Base-by-base conservation (phyloP, 1,140 invertebrate species). In the Ips nitidus region DNA sequence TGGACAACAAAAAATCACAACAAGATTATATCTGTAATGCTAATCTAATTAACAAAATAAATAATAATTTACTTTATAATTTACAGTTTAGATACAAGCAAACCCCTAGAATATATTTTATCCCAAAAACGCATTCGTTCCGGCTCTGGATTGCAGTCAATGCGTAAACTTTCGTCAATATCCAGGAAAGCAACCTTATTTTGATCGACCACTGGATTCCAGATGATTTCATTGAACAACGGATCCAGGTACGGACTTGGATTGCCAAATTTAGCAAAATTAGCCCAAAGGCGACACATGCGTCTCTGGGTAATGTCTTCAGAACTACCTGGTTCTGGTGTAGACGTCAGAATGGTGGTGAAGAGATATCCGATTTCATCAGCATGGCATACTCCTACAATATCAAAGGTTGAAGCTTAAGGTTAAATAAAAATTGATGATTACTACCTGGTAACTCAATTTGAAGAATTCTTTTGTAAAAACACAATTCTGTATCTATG, bases 311-410 rank as follows among this genome's bases (percentile, higher is more conserved):
- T 58, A 36, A 74, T 57, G 39, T 77, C 76, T 70, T 80, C 78
- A 41, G 81, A 45, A 43, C 77, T 78, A 37, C 79, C 71, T 2
- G 69, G 55, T 41, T 8, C 37, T 8, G 69, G 69, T 8, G 8
- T 58, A 58, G 65, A 55, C 2, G 69, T 70, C n/a, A 70, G 43
- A 5, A 70, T 36, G 1, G 69, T 70, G 3, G 82, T 81, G 72
- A 88, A 90, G 2, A 89, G 71, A 76, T 89, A 89, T 66, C 84
- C 85, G 1, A 89, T 52, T 72, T 90, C 88, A 70, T 90, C 88
- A 0, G 82, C 85, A 73, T 90, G 88, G 73, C 83, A 84, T 82
- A 3, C 88, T 86, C 73, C 85, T 1, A 37, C 6, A 59, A 58
- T 57, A 2, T 2, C 2, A 56, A 22, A 50, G 45, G 45, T 6